Evolutionary conservation across 2,797 vertebrate genomes (phyloP).

Genomic region (Phyllotis vaccarum): DNA sequence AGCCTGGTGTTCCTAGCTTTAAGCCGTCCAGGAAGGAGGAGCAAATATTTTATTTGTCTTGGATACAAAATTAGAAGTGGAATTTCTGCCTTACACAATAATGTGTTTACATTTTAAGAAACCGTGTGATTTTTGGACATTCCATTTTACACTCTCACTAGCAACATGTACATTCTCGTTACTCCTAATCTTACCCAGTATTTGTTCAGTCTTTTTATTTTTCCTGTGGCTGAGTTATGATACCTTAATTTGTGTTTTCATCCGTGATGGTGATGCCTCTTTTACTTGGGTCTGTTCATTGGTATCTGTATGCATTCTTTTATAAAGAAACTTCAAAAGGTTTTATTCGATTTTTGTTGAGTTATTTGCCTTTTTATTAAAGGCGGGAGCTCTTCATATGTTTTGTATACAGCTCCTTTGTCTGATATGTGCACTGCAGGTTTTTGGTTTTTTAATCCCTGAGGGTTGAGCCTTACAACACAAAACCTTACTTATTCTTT

Average conservation of each 20-base stretch:
- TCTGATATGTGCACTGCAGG: not conserved
- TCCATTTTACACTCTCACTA: not conserved
- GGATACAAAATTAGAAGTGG: conserved; percentile 19
- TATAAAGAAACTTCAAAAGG: not conserved
- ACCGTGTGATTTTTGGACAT: not conserved
- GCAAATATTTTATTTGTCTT: conserved; percentile 32
- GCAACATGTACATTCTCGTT: not conserved
- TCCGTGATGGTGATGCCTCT: not conserved
- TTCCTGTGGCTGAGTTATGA: not conserved
- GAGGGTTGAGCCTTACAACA: not conserved
- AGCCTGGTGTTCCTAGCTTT: not conserved
- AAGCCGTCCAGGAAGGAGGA: not conserved
- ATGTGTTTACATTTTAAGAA: conserved; percentile 25
- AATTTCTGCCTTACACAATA: not conserved
- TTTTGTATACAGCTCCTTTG: not conserved
- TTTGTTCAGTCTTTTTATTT: not conserved
- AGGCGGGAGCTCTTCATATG: not conserved
- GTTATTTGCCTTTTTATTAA: not conserved
- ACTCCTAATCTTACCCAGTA: not conserved
- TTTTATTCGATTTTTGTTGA: not conserved
- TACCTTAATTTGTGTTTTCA: not conserved
- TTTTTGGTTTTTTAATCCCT: not conserved
- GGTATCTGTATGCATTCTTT: not conserved
- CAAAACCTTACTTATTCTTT: not conserved
- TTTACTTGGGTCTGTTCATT: not conserved